A percentile compares a stretch with the other conserved stretches of the same genome.
These are phyloP conservation scores for Mylabris sibirica DNA, from an alignment of 2,888 invertebrate genomes.

Conservation along the genomic window DNA sequence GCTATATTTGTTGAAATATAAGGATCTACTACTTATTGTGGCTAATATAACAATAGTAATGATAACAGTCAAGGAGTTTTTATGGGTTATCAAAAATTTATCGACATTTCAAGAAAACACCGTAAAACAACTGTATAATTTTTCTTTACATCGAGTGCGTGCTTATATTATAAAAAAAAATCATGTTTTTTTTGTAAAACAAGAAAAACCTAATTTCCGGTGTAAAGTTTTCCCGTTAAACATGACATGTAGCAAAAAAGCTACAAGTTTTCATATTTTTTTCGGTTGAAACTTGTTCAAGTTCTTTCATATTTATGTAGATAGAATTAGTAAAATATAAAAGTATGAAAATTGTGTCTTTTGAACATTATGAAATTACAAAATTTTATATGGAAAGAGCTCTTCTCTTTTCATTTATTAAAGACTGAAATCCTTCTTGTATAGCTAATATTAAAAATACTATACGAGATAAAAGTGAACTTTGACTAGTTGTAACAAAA, in stretches of 20 bases:
- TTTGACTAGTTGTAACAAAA: not conserved
- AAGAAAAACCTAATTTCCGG: constrained; percentile 10
- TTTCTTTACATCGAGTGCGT: not conserved
- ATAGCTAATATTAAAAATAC: not conserved
- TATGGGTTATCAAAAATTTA: not conserved
- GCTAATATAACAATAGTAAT: not conserved
- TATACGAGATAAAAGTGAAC: not conserved
- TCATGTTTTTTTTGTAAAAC: not conserved
- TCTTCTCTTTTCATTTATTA: not conserved
- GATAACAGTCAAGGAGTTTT: not conserved
- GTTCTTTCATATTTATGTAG: not conserved
- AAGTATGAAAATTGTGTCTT: not conserved
- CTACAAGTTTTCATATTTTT: not conserved
- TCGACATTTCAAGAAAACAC: not conserved
- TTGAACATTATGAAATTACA: not conserved
- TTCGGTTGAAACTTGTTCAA: not conserved
- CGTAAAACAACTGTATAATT: not conserved
- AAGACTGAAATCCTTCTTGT: not conserved
- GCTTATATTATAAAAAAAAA: not conserved
- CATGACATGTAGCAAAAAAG: not conserved
- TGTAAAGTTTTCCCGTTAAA: not conserved
- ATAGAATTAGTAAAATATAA: not conserved
- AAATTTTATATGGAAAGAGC: not conserved
- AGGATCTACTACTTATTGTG: not conserved
- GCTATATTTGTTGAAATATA: not conserved